Conservation (phyloP, 2,113 vertebrate species). For the Notothenia coriiceps region DNA sequence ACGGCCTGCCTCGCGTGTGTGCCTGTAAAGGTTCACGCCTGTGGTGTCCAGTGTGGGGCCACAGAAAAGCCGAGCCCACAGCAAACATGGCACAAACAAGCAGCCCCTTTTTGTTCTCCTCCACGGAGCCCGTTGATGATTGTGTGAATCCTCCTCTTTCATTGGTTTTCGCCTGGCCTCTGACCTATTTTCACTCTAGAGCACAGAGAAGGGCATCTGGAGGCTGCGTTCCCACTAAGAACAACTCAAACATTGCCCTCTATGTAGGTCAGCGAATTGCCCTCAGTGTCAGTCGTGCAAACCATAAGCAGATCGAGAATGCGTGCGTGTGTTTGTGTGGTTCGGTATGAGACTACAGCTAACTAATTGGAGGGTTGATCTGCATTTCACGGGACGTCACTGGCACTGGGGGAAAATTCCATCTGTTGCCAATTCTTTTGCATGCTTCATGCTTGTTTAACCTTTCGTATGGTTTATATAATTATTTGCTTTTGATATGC, state of each 20-base stretch:
- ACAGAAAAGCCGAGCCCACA: constrained; percentile 25
- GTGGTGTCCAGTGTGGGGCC: constrained; percentile 43
- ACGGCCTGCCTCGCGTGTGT: not conserved
- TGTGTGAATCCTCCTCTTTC: constrained; percentile 53
- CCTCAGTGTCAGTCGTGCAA: constrained; percentile 57
- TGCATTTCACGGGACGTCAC: constrained; percentile 61
- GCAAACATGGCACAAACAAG: constrained; percentile 48
- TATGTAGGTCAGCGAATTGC: constrained; percentile 80
- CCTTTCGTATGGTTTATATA: constrained; percentile 46
- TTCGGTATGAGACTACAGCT: constrained; percentile 23
- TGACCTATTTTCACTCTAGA: constrained; percentile 71
- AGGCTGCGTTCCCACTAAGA: constrained; percentile 52
- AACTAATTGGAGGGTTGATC: constrained; percentile 68
- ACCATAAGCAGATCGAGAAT: constrained; percentile 54
- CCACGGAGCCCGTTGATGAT: constrained; percentile 36
- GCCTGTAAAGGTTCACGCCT: constrained; percentile 43
- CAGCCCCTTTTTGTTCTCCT: constrained; percentile 61
- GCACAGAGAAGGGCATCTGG: constrained; percentile 67
- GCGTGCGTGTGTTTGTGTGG: constrained; percentile 4
- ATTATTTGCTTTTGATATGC: constrained; percentile 45
- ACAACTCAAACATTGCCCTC: constrained; percentile 41
- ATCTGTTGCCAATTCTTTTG: constrained; percentile 72
- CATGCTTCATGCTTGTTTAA: constrained; percentile 70
- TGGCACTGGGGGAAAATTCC: constrained; percentile 61
- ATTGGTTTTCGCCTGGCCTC: constrained; percentile 70